Evolutionary conservation across 2,888 invertebrate genomes (phyloP), one percentile per base, ranked within the genome.

Genomic region (Oscheius sp.): DNA sequence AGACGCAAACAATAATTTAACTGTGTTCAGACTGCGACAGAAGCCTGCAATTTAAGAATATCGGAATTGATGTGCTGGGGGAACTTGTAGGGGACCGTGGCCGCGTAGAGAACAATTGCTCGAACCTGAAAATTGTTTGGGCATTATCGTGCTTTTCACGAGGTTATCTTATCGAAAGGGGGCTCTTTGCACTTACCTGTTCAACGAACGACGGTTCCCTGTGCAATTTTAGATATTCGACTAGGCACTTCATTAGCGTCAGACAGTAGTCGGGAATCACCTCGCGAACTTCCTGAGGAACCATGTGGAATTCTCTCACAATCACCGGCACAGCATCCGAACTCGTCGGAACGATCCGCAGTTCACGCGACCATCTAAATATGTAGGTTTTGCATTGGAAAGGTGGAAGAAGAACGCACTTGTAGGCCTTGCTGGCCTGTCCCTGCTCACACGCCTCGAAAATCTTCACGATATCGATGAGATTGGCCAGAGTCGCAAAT

Each of bases 71-170:
- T 78, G 68, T 87, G 85, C 4, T 80, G 78, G 13, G 88, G 86
- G 77, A 88, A 86, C 42, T 85, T 84, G 81, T 82, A 85, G 13
- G 82, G 83, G n/a, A 87, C 82, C 73, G 80, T 83, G 32, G 88
- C 87, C 57, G 84, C 78, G 79, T 84, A 88, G 63, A 86, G 76
- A 32, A 88, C 79, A 65, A 88, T 78, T n/a, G 86, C 85, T 57
- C 85, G 83, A 53, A 86, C 81, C 83, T 83, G 79, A 13, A 81
- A 79, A 35, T 50, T 9, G 32, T 47, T 53, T 11, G 5, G 35
- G 10, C 11, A 42, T 33, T 37, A 37, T 21, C 21, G 60, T 53
- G n/a, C 53, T 13, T 13, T 11, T 53, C 53, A 53, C 29, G 29
- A 53, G 29, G 29, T 13, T 21, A 53, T 53, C 53, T 53, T 53